A percentile compares a stretch with the other conserved stretches of the same genome.
Evolutionary conservation across 2,113 vertebrate genomes (phyloP).

Genomic region (Trichechus manatus): DNA sequence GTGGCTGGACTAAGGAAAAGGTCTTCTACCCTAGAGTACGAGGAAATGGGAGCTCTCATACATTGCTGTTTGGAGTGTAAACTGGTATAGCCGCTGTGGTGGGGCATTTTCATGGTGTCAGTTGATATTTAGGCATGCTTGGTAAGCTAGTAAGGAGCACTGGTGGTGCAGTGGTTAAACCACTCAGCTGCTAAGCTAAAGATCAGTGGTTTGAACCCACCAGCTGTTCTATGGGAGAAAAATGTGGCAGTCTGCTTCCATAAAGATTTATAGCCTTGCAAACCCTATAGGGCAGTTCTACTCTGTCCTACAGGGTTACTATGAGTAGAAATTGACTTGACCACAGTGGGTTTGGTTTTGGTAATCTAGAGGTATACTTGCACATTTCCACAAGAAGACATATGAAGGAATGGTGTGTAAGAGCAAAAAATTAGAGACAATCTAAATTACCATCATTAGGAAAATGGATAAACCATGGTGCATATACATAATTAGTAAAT

Average conservation of each 20-base stretch:
- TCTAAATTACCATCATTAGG: neutral
- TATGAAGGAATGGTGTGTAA: neutral
- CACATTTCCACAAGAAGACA: neutral
- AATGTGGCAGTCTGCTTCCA: too few species aligned
- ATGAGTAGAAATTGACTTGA: too few species aligned
- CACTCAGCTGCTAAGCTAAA: too few species aligned
- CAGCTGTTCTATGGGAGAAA: too few species aligned
- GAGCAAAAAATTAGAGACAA: neutral
- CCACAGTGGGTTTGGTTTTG: too few species aligned
- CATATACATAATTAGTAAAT: neutral
- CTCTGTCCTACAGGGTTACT: too few species aligned
- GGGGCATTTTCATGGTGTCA: neutral
- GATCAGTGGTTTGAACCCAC: too few species aligned
- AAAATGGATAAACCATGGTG: neutral
- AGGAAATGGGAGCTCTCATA: neutral
- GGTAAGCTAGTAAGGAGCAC: neutral
- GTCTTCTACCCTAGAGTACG: neutral
- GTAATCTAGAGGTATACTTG: neutral
- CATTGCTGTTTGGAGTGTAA: neutral
- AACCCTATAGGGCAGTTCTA: too few species aligned
- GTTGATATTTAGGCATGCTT: neutral
- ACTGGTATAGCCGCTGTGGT: too few species aligned
- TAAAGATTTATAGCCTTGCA: too few species aligned
- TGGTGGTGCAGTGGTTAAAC: too few species aligned
- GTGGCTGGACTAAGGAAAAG: neutral